phyloP scores from a whole-genome alignment of 2,888 invertebrate species.

The Agonopterix subpropinquella region DNA sequence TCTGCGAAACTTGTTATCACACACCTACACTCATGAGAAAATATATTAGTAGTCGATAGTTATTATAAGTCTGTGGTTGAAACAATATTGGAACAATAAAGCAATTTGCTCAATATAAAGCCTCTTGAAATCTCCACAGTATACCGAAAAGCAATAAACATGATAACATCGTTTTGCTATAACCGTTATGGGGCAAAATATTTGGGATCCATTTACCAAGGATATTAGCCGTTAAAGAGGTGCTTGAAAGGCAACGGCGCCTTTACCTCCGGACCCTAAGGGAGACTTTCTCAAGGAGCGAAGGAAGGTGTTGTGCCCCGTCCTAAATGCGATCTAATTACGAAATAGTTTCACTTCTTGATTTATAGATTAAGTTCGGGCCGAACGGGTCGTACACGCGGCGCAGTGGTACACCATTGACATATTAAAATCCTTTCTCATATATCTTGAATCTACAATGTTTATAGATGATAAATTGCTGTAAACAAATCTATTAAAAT shows the following conservation, averaged over 20 bases:
- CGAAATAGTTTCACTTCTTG: conserved; percentile 77
- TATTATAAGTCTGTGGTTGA: too few relatives aligned
- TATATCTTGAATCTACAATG: conserved; percentile 22
- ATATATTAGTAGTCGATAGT: too few relatives aligned
- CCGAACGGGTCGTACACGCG: conserved; percentile 54
- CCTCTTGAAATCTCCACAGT: conserved; percentile 3
- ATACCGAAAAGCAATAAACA: conserved; percentile 52
- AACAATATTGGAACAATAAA: background rate
- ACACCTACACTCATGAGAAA: too few relatives aligned
- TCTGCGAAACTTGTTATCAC: too few relatives aligned
- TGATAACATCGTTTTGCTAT: conserved; percentile 52
- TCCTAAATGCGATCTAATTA: conserved; percentile 76
- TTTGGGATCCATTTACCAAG: conserved; percentile 69
- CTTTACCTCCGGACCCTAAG: conserved; percentile 66
- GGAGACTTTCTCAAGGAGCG: conserved; percentile 60
- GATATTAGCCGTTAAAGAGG: conserved; percentile 74
- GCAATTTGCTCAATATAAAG: conserved; percentile 6
- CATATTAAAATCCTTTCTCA: conserved; percentile 56
- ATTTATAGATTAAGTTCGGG: conserved; percentile 74
- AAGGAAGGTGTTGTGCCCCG: conserved; percentile 65
- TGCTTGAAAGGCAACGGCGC: conserved; percentile 67
- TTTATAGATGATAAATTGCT: background rate
- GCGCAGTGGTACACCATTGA: conserved; percentile 45
- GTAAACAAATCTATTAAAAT: too few relatives aligned
- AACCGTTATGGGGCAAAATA: conserved; percentile 63